Evolutionary conservation across 2,797 vertebrate genomes (phyloP), one percentile per base, ranked within the genome.

Genomic region (Argya squamiceps): DNA sequence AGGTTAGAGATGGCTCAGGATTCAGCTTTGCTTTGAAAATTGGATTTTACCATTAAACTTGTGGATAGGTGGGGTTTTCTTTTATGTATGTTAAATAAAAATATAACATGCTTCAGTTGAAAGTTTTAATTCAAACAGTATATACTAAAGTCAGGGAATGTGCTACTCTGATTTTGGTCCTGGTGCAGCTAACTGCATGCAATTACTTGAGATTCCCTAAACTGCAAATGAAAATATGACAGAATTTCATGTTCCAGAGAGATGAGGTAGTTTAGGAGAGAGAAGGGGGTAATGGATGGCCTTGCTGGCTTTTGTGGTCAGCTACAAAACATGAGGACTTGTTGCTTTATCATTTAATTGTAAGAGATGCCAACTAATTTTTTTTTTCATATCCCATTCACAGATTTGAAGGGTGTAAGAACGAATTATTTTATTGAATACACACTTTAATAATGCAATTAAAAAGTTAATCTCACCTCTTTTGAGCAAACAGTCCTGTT

Each of bases 11-110:
- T 43, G 62, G 49, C 62, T 91, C 17, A 52, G 58, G n/a, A 62
- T 74, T 93, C 78, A 63, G 7, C 49, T 23, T 14, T 79, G 39
- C 65, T 89, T 75, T 86, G 79, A 67, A 89, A 84, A 67, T 52
- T 15, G 9, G 27, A 18, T 82, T 88, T 88, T 88, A 30, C 32
- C 15, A 26, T 85, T 88, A 34, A 64, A 79, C 32, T 80, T 53
- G 22, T 60, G 20, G 22, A 18, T 77, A 91, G 58, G 23, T 88
- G 32, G 7, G 4, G 5, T 34, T 89, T 74, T 76, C 22, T 80
- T 89, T 67, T 59, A 20, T 59, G 7, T 44, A 10, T 16, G 9
- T 63, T 89, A 81, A 83, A 85, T 68, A 41, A 89, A 80, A 78
- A 24, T 30, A 24, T 64, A 47, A 52, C 2, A 2, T 63, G 16